Percentiles rank a stretch among this genome's conserved stretches.
phyloP scores from a whole-genome alignment of 2,888 invertebrate species.

The Glaucopsyche alexis region DNA sequence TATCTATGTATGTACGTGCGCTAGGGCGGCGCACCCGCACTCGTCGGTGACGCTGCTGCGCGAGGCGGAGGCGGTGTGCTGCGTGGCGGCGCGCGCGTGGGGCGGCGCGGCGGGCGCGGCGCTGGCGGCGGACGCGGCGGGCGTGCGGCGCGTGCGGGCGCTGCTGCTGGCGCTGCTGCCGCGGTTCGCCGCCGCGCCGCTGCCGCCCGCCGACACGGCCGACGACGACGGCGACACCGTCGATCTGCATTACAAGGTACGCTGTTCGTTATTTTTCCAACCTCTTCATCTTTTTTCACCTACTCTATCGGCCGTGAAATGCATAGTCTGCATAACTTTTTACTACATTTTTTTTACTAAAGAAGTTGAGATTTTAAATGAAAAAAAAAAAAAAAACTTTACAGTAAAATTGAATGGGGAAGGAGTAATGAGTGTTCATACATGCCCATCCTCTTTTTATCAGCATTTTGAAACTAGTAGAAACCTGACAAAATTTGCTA shows the following conservation, averaged over 20 bases:
- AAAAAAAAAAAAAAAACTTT: no score
- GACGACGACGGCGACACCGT: slow-evolving; percentile 42
- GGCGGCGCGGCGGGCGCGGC: slow-evolving; percentile 69
- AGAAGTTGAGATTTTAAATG: no score
- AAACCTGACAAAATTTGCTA: no score
- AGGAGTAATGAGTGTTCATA: no score
- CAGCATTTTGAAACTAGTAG: no score
- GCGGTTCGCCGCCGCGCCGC: slow-evolving; percentile 79
- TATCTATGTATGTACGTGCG: not conserved
- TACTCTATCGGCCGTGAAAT: no score
- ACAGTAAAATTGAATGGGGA: no score
- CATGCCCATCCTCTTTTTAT: no score
- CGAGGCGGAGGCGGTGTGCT: slow-evolving; percentile 88
- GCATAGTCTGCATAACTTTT: no score
- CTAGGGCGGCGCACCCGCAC: slow-evolving; percentile 76
- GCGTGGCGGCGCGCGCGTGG: slow-evolving; percentile 85
- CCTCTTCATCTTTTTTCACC: no score
- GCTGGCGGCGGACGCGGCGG: slow-evolving; percentile 67
- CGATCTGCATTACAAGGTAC: slow-evolving; percentile 57
- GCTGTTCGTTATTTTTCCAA: no score
- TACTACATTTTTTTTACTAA: no score
- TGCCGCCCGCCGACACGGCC: slow-evolving; percentile 43
- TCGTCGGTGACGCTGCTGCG: slow-evolving; percentile 83
- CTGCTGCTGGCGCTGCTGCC: slow-evolving; percentile 87
- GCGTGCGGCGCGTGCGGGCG: slow-evolving; percentile 84